A percentile compares a stretch with the other conserved stretches of the same genome.
phyloP scores from a whole-genome alignment of 2,888 invertebrate species.

The Drosophila eohydei region DNA sequence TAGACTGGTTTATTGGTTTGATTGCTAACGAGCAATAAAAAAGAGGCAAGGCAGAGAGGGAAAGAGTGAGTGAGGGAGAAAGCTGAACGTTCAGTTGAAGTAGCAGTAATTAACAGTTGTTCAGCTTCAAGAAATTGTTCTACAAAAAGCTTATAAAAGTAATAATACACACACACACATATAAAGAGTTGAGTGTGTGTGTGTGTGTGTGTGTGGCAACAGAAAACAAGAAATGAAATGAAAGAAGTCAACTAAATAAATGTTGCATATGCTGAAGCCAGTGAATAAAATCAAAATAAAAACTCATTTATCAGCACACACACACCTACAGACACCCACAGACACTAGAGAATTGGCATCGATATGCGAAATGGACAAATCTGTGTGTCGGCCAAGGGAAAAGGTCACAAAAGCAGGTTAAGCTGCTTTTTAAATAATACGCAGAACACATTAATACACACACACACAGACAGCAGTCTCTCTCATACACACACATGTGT shows the following conservation, averaged over 20 bases:
- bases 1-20: conserved; percentile 5
- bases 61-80: not conserved
- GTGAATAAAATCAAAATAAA: conserved; percentile 72
- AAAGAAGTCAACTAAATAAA: conserved; percentile 8
- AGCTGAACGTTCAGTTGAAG: not conserved
- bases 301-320: conserved; percentile 66
- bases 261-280: conserved; percentile 32
- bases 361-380: conserved; percentile 62
- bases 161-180: conserved; percentile 23
- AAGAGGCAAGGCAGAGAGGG: too few species aligned
- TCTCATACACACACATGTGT: not conserved
- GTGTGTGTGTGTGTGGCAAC: not conserved
- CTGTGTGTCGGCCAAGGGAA: conserved; percentile 67
- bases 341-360: conserved; percentile 28
- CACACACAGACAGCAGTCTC: not conserved
- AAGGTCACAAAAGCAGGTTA: conserved; percentile 80
- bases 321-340: conserved; percentile 2
- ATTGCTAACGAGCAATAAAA: not conserved
- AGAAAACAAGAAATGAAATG: not conserved
- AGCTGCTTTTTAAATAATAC: conserved; percentile 77
- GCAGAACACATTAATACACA: conserved; percentile 57
- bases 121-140: conserved; percentile 36
- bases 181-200: not conserved
- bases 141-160: conserved; percentile 69
- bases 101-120: conserved; percentile 1